A percentile compares a stretch with the other conserved stretches of the same genome.
Evolutionary conservation across 1,140 invertebrate genomes (phyloP).

Genomic region (Samia ricini): DNA sequence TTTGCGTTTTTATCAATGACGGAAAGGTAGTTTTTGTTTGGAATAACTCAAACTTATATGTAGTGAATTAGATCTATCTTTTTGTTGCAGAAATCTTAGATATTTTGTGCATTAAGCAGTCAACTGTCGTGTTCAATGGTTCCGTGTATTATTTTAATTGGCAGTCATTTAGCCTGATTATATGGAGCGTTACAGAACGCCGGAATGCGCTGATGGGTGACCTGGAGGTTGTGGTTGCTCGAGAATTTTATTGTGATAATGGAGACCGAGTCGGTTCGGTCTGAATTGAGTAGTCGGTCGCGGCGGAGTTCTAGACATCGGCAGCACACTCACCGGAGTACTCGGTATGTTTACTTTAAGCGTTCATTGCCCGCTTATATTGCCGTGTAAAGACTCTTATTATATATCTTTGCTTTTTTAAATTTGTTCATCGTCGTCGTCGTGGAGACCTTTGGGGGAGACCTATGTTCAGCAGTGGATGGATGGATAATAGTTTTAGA

Average conservation of each 20-base stretch:
- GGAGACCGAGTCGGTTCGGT: constrained; percentile 82
- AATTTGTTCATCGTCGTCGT: too few species aligned
- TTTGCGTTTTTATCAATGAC: constrained; percentile 54
- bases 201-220: constrained; percentile 55
- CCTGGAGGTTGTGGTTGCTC: not conserved
- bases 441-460: too few species aligned
- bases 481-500: not conserved
- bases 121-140: constrained; percentile 29
- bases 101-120: constrained; percentile 33
- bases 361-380: not conserved
- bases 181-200: constrained; percentile 51
- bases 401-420: too few species aligned
- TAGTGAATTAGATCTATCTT: not conserved
- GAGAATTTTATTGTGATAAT: constrained; percentile 39
- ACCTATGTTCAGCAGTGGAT: too few species aligned
- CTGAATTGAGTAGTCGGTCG: constrained; percentile 80
- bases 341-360: constrained; percentile 68
- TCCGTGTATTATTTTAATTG: constrained; percentile 1
- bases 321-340: constrained; percentile 80
- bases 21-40: constrained; percentile 44
- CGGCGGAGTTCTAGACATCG: constrained; percentile 79
- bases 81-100: constrained; percentile 13
- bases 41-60: not conserved
- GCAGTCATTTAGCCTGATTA: constrained; percentile 44
- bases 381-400: too few species aligned